Evolutionary conservation across 1,140 invertebrate genomes (phyloP).

Genomic region (Homalodisca vitripennis): DNA sequence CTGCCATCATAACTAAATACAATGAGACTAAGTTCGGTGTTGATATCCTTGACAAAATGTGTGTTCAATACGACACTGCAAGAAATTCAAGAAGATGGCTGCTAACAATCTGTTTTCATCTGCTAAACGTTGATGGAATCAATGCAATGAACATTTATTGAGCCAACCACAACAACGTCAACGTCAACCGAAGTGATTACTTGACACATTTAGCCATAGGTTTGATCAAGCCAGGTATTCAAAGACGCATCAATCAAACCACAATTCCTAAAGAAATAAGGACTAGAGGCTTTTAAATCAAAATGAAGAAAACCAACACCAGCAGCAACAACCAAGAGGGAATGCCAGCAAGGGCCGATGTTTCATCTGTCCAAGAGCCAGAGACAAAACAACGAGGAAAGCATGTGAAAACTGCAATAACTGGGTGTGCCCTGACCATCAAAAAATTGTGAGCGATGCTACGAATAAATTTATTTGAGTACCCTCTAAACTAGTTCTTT

Average conservation of each 20-base stretch:
- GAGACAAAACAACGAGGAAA: slow-evolving; percentile 17
- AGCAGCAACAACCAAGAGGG: background rate
- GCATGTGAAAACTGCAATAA: slow-evolving; percentile 11
- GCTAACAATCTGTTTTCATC: slow-evolving; percentile 33
- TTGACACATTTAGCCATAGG: slow-evolving; percentile 3
- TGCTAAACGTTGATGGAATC: slow-evolving; percentile 29
- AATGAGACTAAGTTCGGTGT: slow-evolving; percentile 47
- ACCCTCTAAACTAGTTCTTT: too few relatives aligned
- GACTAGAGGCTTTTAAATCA: background rate
- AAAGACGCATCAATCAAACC: background rate
- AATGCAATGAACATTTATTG: slow-evolving; percentile 17
- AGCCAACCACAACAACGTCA: background rate
- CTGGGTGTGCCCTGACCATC: slow-evolving; percentile 25
- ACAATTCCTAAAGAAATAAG: slow-evolving; percentile 14
- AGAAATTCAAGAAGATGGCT: slow-evolving; percentile 35
- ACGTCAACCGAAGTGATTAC: background rate
- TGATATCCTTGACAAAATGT: slow-evolving; percentile 41
- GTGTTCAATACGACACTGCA: background rate
- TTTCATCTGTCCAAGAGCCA: slow-evolving; percentile 11
- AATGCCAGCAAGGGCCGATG: slow-evolving; percentile 17
- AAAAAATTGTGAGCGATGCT: background rate
- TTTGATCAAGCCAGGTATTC: slow-evolving; percentile 18
- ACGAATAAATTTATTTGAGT: too few relatives aligned
- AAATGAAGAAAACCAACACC: background rate
- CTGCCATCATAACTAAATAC: slow-evolving; percentile 45